A percentile compares a stretch with the other conserved stretches of the same genome.
phyloP scores from a whole-genome alignment of 1,140 invertebrate genomes.

The Drosophila quadrilineata region DNA sequence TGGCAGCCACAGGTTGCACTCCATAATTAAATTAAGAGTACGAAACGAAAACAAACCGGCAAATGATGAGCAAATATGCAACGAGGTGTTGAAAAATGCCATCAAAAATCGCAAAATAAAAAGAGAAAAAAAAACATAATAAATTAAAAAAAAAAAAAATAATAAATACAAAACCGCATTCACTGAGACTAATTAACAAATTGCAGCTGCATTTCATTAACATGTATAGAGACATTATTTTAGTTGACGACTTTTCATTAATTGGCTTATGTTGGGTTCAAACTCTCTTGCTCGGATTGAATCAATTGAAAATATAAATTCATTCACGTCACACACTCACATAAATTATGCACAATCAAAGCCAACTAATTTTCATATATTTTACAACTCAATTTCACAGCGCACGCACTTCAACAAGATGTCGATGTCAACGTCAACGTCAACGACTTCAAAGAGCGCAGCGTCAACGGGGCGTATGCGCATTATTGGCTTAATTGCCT shows the following conservation, averaged over 20 bases:
- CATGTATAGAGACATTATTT: too few species aligned
- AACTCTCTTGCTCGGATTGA: too few species aligned
- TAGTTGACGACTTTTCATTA: too few species aligned
- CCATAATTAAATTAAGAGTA: conserved; percentile 59
- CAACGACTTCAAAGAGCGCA: conserved; percentile 15
- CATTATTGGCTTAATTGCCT: conserved; percentile 2
- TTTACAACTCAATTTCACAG: conserved; percentile 44
- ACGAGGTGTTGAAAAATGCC: conserved; percentile 41
- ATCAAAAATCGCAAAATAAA: conserved; percentile 8
- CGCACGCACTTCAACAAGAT: conserved; percentile 23
- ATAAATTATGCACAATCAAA: conserved; percentile 20
- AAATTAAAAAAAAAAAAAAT: too few species aligned
- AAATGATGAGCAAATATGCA: conserved; percentile 28
- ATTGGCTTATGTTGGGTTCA: too few species aligned
- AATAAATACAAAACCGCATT: too few species aligned
- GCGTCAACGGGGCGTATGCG: conserved; percentile 16
- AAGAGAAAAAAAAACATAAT: neutral
- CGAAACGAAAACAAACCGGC: too few species aligned
- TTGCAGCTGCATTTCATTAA: too few species aligned
- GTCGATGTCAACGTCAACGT: conserved; percentile 13
- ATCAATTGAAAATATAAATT: too few species aligned
- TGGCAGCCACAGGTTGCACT: conserved; percentile 24
- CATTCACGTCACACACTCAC: neutral
- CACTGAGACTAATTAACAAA: too few species aligned
- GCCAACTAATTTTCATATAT: conserved; percentile 32